Evolutionary conservation across 1,140 invertebrate genomes (phyloP).

Genomic region (Drosophila setifemur): DNA sequence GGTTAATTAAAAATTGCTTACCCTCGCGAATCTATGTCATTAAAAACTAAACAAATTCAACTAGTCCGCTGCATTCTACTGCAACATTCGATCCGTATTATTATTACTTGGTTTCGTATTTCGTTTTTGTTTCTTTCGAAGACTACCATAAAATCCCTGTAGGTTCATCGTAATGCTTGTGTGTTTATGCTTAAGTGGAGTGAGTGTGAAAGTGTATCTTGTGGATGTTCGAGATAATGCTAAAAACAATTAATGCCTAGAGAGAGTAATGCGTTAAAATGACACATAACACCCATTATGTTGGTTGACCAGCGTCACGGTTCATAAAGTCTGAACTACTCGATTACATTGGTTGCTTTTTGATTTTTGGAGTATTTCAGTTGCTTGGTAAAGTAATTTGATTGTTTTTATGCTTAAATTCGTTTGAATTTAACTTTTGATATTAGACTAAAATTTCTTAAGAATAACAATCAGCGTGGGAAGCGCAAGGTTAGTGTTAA

Average conservation of each 20-base stretch:
- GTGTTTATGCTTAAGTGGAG: too few relatives aligned
- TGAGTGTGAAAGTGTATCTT: too few relatives aligned
- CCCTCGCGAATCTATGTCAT: conserved; percentile 52
- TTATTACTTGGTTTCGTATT: conserved; percentile 39
- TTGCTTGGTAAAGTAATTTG: conserved; percentile 72
- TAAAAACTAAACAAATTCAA: conserved; percentile 69
- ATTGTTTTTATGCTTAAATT: conserved; percentile 80
- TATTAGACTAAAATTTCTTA: conserved; percentile 63
- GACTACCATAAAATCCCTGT: conserved; percentile 82
- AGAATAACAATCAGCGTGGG: conserved; percentile 44
- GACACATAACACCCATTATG: conserved; percentile 31
- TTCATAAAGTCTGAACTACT: conserved; percentile 25
- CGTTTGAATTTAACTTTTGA: conserved; percentile 77
- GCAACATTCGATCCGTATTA: conserved; percentile 2
- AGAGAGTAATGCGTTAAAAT: conserved; percentile 39
- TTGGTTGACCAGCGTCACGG: background rate
- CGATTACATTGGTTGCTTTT: conserved; percentile 34
- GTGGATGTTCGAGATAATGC: conserved; percentile 37
- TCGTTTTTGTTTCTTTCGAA: conserved; percentile 51
- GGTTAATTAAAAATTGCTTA: conserved; percentile 71
- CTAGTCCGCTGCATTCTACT: conserved; percentile 42
- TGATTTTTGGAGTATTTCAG: conserved; percentile 54
- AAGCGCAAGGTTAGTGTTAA: conserved; percentile 45
- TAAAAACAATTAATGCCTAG: conserved; percentile 43
- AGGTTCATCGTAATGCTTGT: conserved; percentile 66